These are phyloP conservation scores for Vicugna pacos DNA, from an alignment of 2,113 vertebrate species.

Conservation along the genomic window DNA sequence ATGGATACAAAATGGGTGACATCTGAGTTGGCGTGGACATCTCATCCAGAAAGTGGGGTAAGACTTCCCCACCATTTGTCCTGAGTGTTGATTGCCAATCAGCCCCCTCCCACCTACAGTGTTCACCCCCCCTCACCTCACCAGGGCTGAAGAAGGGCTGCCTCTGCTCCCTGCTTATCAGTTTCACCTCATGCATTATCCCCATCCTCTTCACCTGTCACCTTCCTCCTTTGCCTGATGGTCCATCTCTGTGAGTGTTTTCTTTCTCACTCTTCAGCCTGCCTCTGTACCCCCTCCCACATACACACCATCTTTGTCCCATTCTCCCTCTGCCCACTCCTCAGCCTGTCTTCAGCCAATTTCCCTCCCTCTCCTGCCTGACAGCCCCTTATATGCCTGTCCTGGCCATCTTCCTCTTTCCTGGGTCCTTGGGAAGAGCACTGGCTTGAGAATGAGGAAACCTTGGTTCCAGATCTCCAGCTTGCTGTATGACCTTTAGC, in stretches of 20 bases:
- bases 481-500: background rate
- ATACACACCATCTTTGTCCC: background rate
- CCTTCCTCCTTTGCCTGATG: background rate
- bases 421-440: background rate
- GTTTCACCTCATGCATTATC: background rate
- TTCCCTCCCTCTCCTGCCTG: background rate
- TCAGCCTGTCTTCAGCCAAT: background rate
- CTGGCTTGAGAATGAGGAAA: background rate
- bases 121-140: rapidly evolving
- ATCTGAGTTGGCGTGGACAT: constrained; percentile 97
- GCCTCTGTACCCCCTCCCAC: background rate
- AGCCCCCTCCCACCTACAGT: rapidly evolving
- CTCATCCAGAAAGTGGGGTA: constrained; percentile 98
- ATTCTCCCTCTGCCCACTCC: background rate
- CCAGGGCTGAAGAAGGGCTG: background rate
- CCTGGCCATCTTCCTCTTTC: background rate
- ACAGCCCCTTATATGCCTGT: background rate
- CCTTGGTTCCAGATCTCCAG: background rate
- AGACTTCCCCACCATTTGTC: constrained; percentile 78
- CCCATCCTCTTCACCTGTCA: background rate
- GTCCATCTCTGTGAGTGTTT: background rate
- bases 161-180: background rate
- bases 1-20: constrained; percentile 99
- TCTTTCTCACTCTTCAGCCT: background rate
- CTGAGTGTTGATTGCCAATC: background rate